These are phyloP conservation scores for Cosmopolites sordidus DNA, from an alignment of 2,888 invertebrate genomes.

Conservation along the genomic window DNA sequence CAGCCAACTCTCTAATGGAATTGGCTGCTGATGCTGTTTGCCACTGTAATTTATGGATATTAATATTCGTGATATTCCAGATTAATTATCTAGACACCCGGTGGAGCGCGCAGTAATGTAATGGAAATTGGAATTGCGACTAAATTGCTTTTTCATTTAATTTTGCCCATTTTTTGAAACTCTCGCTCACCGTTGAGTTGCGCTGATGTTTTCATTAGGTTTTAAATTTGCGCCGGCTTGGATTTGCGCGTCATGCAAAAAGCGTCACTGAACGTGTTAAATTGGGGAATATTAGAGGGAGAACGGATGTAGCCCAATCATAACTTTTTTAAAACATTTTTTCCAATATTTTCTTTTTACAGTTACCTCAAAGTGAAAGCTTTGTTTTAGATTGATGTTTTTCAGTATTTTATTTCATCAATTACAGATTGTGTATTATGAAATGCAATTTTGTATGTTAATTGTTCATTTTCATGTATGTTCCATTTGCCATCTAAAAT, in stretches of 20 bases:
- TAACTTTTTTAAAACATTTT: too few relatives aligned
- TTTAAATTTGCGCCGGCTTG: constrained; percentile 7
- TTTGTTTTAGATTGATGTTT: too few relatives aligned
- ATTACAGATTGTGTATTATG: too few relatives aligned
- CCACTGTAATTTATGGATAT: constrained; percentile 47
- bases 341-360: too few relatives aligned
- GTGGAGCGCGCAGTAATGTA: constrained; percentile 28
- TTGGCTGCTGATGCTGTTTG: constrained; percentile 45
- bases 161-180: constrained; percentile 25
- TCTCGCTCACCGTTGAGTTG: constrained; percentile 10
- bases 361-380: too few relatives aligned
- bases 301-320: not conserved
- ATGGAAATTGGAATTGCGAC: constrained; percentile 29
- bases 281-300: constrained; percentile 1
- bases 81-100: constrained; percentile 30
- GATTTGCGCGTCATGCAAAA: not conserved
- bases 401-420: too few relatives aligned
- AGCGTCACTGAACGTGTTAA: constrained; percentile 1
- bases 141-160: constrained; percentile 29
- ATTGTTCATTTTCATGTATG: too few relatives aligned
- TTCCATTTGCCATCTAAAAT: too few relatives aligned
- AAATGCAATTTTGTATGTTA: too few relatives aligned
- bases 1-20: constrained; percentile 39
- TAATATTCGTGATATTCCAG: constrained; percentile 42
- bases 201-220: constrained; percentile 20